phyloP scores from a whole-genome alignment of 2,113 vertebrate genomes.

The Polypterus senegalus region DNA sequence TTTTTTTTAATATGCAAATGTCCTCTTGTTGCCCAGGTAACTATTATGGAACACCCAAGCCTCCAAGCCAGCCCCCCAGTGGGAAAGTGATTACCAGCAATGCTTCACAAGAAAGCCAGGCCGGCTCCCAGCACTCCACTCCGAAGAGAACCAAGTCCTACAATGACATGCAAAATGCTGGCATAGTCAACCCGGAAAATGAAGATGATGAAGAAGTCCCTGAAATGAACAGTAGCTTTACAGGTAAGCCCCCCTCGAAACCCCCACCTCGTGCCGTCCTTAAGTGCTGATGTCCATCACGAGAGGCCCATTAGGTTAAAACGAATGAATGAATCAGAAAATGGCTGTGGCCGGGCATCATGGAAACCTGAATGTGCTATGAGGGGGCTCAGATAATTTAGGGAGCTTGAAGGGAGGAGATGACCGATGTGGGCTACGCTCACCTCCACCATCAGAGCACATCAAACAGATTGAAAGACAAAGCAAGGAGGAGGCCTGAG shows the following conservation, averaged over 20 bases:
- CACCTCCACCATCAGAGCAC: too few species aligned
- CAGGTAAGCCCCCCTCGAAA: constrained; percentile 59
- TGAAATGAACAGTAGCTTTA: constrained; percentile 97
- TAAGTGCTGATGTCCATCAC: too few species aligned
- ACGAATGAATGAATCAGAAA: too few species aligned
- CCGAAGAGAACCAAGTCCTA: constrained; percentile 91
- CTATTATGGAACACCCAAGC: constrained; percentile 99
- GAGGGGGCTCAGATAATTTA: too few species aligned
- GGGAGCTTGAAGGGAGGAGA: too few species aligned
- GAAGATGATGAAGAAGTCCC: constrained; percentile 86
- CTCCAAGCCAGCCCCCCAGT: constrained; percentile 86
- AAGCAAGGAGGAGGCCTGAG: too few species aligned
- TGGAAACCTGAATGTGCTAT: too few species aligned
- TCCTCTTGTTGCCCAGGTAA: constrained; percentile 86
- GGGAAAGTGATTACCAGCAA: constrained; percentile 90
- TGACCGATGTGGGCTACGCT: too few species aligned
- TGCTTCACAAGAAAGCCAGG: constrained; percentile 79
- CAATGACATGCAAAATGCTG: constrained; percentile 99
- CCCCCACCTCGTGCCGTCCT: too few species aligned
- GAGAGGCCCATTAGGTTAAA: too few species aligned
- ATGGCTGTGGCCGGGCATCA: too few species aligned
- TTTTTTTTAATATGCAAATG: constrained; percentile 63
- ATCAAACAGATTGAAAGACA: too few species aligned
- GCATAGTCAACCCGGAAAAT: constrained; percentile 81
- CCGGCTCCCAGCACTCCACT: constrained; percentile 80